phyloP scores from a whole-genome alignment of 2,113 vertebrate species.

The Gallinago undulata region DNA sequence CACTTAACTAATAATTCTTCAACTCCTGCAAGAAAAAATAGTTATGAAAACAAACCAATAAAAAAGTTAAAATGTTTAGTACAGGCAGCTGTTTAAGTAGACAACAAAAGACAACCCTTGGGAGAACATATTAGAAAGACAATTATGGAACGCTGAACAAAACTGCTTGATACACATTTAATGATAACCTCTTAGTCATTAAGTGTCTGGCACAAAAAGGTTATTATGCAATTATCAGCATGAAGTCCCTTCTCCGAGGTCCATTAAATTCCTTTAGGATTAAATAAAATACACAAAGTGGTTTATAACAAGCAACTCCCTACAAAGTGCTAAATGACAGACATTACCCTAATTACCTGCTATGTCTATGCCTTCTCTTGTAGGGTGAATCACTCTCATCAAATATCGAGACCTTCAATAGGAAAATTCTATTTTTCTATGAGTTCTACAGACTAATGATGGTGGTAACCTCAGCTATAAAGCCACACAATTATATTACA shows the following conservation, averaged over 20 bases:
- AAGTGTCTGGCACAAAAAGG: neutral
- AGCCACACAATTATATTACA: neutral
- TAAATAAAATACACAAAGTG: constrained; percentile 53
- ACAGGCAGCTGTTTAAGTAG: neutral
- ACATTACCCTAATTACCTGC: neutral
- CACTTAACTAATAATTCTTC: neutral
- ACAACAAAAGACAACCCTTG: neutral
- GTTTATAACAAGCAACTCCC: constrained; percentile 34
- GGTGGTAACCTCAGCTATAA: neutral
- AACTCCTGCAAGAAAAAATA: neutral
- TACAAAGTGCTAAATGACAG: neutral
- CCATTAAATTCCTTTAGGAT: constrained; percentile 61
- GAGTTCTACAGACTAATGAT: neutral
- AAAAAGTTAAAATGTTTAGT: neutral
- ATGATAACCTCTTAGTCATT: constrained; percentile 36
- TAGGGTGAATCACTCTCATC: neutral
- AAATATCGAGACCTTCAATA: neutral
- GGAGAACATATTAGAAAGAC: neutral
- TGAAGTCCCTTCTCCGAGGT: constrained; percentile 33
- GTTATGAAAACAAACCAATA: neutral
- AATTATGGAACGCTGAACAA: neutral
- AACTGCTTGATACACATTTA: constrained; percentile 31
- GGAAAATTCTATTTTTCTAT: neutral
- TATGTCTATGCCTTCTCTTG: neutral
- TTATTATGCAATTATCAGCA: constrained; percentile 52